These are phyloP conservation scores for Limanda limanda DNA, from an alignment of 2,113 vertebrate genomes.

Conservation along the genomic window DNA sequence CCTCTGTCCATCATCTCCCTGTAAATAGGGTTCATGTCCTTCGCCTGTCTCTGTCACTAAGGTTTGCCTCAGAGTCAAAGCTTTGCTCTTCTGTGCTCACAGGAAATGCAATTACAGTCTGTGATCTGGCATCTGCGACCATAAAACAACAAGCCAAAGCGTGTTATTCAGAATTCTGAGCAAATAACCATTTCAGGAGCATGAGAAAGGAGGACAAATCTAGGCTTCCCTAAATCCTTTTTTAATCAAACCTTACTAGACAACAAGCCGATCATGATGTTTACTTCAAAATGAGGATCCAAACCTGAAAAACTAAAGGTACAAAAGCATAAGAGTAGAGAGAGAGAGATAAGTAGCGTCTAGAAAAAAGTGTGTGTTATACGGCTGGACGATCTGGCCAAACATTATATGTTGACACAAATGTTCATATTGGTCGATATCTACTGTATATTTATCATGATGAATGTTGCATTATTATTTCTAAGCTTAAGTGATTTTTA, in stretches of 20 bases:
- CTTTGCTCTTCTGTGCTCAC: neutral
- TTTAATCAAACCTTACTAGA: neutral
- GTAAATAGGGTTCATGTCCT: neutral
- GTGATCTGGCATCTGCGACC: neutral
- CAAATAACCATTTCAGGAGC: slow-evolving; percentile 8
- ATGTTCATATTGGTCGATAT: too few relatives aligned
- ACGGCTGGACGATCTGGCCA: too few relatives aligned
- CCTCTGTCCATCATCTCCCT: neutral
- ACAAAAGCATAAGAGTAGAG: too few relatives aligned
- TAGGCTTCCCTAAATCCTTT: neutral
- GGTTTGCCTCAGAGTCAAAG: slow-evolving; percentile 1
- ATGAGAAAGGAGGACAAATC: neutral
- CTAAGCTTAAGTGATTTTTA: too few relatives aligned
- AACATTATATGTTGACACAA: too few relatives aligned
- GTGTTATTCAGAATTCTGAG: neutral
- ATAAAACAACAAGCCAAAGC: slow-evolving; percentile 9
- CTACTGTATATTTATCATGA: too few relatives aligned
- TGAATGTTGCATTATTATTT: too few relatives aligned
- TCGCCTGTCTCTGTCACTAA: neutral
- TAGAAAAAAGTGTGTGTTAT: too few relatives aligned
- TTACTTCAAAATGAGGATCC: slow-evolving; percentile 3
- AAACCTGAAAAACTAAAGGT: neutral
- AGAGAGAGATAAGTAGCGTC: neutral
- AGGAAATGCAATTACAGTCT: neutral
- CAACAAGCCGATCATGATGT: slow-evolving; percentile 1